A percentile compares a stretch with the other conserved stretches of the same genome.
These are phyloP conservation scores for Pangasianodon gigas DNA, from an alignment of 2,113 vertebrate species.

Conservation along the genomic window DNA sequence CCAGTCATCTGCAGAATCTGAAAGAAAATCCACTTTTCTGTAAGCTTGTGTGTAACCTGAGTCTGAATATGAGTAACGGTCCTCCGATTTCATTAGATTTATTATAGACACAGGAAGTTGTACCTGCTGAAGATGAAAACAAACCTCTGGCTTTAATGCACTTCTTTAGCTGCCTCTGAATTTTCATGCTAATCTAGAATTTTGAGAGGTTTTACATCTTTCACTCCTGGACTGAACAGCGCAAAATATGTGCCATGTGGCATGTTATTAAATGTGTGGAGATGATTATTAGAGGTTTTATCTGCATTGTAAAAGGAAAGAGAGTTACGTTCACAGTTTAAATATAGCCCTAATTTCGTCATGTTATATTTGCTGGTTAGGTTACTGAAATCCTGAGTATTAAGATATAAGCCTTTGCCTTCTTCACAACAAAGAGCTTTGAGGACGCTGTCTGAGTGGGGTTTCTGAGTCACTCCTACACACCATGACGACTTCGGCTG, in stretches of 20 bases:
- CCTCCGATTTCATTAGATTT: not conserved
- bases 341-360: not conserved
- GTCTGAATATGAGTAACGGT: not conserved
- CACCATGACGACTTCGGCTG: constrained; percentile 12
- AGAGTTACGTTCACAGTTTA: not conserved
- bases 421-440: constrained; percentile 32
- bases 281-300: not conserved
- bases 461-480: constrained; percentile 27
- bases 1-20: not conserved
- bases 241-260: not conserved
- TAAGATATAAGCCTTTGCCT: not conserved
- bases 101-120: not conserved
- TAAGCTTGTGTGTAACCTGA: not conserved
- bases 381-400: not conserved
- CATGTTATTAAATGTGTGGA: not conserved
- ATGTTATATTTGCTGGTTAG: not conserved
- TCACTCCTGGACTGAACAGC: not conserved
- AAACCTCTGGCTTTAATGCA: not conserved
- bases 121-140: not conserved
- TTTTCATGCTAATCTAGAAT: not conserved
- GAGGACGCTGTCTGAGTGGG: not conserved
- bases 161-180: not conserved
- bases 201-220: not conserved
- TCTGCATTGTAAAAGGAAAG: constrained; percentile 35
- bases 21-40: no score